Base-by-base conservation (phyloP, 2,888 invertebrate species). In the Heliothis peltigera region DNA sequence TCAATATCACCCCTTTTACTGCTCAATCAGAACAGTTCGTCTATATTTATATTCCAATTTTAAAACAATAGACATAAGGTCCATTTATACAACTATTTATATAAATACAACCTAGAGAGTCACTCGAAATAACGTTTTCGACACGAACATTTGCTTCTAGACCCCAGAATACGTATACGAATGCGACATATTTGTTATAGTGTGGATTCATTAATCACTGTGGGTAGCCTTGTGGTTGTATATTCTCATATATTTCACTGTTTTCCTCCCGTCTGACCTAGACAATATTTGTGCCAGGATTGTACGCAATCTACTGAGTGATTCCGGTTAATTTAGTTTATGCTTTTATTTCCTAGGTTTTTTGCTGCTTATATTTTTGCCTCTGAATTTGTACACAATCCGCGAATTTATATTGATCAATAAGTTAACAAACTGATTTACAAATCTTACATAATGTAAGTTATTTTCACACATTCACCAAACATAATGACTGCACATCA, bases 161-260 rank as follows among this genome's bases (percentile, higher is more conserved):
- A 58, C 57, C 65, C 72, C 81, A 73, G 75, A 79, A 82, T 81
- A 83, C 79, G 77, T 79, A 65, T 76, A 79, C 81, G 82, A 75
- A 73, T 78, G 80, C 69, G 83, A 86, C 84, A 89, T 88, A 89
- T 91, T 89, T 89, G 89, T 88, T 90, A 89, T 87, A 85, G 86
- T 83, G 82, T 68, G 83, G 83, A 81, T 78, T 88, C 89, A 91
- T 92, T 91, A 91, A 91, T 92, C 91, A 91, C 85, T 70, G 71
- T 55, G 82, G 84, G 79, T 82, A 81, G 80, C 81, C 82, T 66
- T 55, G 66, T 80, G 83, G 82, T 77, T 83, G 80, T 82, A 79
- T 76, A 80, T 75, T 74, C 60, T 70, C 19, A 76, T 80, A 77
- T 82, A 82, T 85, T 82, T 80, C 69, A 73, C 71, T 80, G 75